These are phyloP conservation scores for Caerostris darwini DNA, from an alignment of 1,140 invertebrate genomes.

Conservation along the genomic window DNA sequence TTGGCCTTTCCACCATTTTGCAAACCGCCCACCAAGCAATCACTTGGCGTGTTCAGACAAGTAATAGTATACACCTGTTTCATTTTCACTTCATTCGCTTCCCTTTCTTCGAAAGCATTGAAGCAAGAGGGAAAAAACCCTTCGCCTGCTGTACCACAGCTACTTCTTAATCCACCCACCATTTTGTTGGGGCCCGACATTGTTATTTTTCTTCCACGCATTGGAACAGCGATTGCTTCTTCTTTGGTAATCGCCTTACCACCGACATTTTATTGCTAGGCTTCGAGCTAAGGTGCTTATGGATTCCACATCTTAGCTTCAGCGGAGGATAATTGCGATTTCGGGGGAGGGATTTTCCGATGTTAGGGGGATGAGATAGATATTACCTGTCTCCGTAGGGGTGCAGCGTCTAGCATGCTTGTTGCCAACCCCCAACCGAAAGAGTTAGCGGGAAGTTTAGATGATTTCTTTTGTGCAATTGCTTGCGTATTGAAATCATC, in stretches of 20 bases:
- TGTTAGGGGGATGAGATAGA: background rate
- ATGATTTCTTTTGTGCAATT: background rate
- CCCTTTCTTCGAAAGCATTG: constrained; percentile 63
- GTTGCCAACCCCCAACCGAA: background rate
- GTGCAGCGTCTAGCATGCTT: background rate
- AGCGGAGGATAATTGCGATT: constrained; percentile 69
- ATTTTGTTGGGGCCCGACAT: constrained; percentile 50
- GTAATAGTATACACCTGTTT: constrained; percentile 73
- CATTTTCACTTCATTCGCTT: constrained; percentile 71
- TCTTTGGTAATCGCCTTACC: constrained; percentile 67
- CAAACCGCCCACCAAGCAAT: constrained; percentile 2
- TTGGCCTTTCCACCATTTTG: background rate
- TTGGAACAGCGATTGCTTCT: constrained; percentile 72
- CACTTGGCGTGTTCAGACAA: constrained; percentile 36
- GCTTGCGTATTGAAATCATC: background rate
- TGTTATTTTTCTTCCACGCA: constrained; percentile 61
- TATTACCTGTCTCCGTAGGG: constrained; percentile 19
- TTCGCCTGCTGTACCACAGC: background rate
- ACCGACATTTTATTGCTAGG: constrained; percentile 39
- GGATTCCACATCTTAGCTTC: constrained; percentile 69
- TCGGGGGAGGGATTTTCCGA: constrained; percentile 55
- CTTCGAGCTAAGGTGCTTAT: constrained; percentile 66
- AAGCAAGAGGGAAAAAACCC: background rate
- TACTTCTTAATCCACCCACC: constrained; percentile 55
- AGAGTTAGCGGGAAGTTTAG: background rate